Base-by-base conservation (phyloP, 2,888 invertebrate species). In the Patella depressa region DNA sequence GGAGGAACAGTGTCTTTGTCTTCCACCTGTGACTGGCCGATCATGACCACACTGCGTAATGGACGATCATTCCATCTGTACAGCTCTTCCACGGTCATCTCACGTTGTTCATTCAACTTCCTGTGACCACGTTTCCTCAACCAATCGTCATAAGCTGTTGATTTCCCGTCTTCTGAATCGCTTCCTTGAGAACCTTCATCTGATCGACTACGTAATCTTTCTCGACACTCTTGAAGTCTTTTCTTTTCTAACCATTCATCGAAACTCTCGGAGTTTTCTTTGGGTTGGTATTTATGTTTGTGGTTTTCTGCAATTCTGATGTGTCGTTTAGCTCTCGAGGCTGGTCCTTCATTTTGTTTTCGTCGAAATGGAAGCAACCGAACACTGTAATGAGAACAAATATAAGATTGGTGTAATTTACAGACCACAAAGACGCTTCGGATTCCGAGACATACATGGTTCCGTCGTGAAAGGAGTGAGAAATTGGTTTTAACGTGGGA, bases 161-260 rank as follows among this genome's bases (percentile, higher is more conserved):
- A 57, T 73, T 79, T 85, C 53, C 82, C 81, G n/a, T 73, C 79
- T 55, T 82, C 80, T 17, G 77, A 72, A 17, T 83, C 84, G 55
- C 78, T 79, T 45, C 74, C 76, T 14, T 80, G 59, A 19, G 77
- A 76, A 11, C 80, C 74, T 19, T 84, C 81, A 15, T 79, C 78
- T n/a, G 76, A 78, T 14, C 82, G 81, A 17, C 78, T 76, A 5
- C 78, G 75, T 65, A 73, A 69, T 79, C 82, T 53, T 70, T 73
- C 72, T 77, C 81, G 54, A 53, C 80, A 69, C 75, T 78, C 74
- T 84, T 85, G 76, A 65, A 53, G 65, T n/a, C 78, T 45, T 74
- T 82, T 82, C 17, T 74, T 83, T 59, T 82, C 80, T n/a, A 88
- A 73, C 88, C 88, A 88, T 17, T 81, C 73, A 29, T 84, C 84